A percentile compares a stretch with the other conserved stretches of the same genome.
Evolutionary conservation across 1,140 invertebrate genomes (phyloP).

Genomic region (Maconellicoccus hirsutus): DNA sequence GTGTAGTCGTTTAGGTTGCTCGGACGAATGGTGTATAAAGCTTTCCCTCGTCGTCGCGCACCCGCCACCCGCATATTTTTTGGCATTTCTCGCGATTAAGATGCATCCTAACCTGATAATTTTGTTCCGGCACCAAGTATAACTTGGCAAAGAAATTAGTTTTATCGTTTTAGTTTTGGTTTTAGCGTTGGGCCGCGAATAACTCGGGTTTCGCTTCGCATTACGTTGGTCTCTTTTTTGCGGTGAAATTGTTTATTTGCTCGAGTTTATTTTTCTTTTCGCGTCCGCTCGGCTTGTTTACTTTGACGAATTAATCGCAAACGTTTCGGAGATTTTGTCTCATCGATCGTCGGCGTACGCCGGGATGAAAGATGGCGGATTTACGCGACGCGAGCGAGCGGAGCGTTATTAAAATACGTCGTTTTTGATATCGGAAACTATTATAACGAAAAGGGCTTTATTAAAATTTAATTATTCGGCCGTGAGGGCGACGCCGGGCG

Average conservation of each 20-base stretch:
- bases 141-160: constrained; percentile 12
- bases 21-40: not conserved
- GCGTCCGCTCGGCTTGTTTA: too few species aligned
- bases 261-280: not conserved
- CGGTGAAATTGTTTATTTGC: not conserved
- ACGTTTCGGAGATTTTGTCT: too few species aligned
- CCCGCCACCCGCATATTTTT: constrained; percentile 19
- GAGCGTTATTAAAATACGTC: too few species aligned
- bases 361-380: not conserved
- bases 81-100: constrained; percentile 20
- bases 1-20: not conserved
- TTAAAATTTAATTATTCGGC: not conserved
- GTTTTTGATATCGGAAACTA: too few species aligned
- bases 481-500: not conserved
- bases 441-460: not conserved
- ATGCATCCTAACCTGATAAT: constrained; percentile 19
- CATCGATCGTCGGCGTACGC: too few species aligned
- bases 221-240: not conserved
- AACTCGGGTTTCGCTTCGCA: not conserved
- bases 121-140: constrained; percentile 22
- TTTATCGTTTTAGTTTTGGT: constrained; percentile 15
- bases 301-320: too few species aligned
- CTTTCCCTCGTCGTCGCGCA: not conserved
- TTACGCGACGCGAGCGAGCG: not conserved
- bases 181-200: constrained; percentile 4